Base-by-base conservation (phyloP, 2,888 invertebrate species). In the Criorhina ranunculi region DNA sequence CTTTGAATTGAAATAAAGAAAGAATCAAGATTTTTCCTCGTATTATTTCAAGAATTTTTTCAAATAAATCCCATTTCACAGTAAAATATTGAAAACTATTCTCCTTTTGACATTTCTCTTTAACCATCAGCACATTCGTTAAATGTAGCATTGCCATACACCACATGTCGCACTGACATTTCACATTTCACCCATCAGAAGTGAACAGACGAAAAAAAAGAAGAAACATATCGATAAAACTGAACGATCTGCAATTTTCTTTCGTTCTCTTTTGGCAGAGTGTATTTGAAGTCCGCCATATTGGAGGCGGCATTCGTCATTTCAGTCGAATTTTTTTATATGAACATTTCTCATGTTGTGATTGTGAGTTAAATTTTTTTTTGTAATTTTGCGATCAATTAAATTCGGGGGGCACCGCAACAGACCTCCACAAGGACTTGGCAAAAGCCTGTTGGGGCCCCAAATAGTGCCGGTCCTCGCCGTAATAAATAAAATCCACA, bases 271-370 rank as follows among this genome's bases (percentile, higher is more conserved):
- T 78, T 78, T 78, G 78, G 69, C 78, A 78, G 78, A 79, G 70
- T 80, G 55, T 79, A 85, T 85, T 85, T 80, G 81, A 86, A 81
- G 81, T 87, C 87, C 88, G 88, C 88, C 88, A 88, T 88, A 87
- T 88, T 88, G 88, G 86, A 88, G 88, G 88, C 88, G 88, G 88
- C 88, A 88, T 88, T 88, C 88, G 87, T 88, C 87, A 87, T 87
- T 88, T 86, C 79, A 87, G 76, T 88, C 86, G 87, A 88, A 79
- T 86, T 86, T 87, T 87, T 88, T 87, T 87, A 87, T 86, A 82
- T 86, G 86, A 81, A 72, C 79, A 72, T 72, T 82, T 75, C 85
- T 83, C 75, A 87, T 87, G 87, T 86, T 87, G 87, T 87, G 87
- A 87, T 87, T 87, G 87, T 87, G 80, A 66, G 70, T 80, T 70